These are phyloP conservation scores for Phenacoccus solenopsis DNA, from an alignment of 1,140 invertebrate genomes.

Conservation along the genomic window DNA sequence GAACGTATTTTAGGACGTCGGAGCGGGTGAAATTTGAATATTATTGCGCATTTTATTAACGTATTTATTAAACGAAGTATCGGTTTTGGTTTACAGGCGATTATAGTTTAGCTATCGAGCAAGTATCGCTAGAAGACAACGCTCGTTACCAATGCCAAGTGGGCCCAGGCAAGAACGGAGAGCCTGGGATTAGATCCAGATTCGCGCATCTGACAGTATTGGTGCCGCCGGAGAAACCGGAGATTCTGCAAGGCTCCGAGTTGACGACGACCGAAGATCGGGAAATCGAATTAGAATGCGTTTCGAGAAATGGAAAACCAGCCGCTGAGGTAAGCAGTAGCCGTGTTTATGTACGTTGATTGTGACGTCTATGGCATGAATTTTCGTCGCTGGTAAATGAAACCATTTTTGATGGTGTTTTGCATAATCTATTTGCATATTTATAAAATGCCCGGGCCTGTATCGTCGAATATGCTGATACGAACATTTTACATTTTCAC, in stretches of 20 bases:
- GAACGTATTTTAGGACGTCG: not conserved
- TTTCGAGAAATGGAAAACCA: constrained; percentile 79
- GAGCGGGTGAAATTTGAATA: too few species aligned
- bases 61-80: not conserved
- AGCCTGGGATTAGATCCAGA: constrained; percentile 64
- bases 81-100: constrained; percentile 47
- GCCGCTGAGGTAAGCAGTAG: constrained; percentile 75
- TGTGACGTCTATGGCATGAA: too few species aligned
- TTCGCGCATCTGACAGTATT: constrained; percentile 73
- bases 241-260: constrained; percentile 67
- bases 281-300: constrained; percentile 77
- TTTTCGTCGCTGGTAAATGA: too few species aligned
- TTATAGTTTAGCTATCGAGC: constrained; percentile 72
- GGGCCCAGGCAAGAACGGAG: constrained; percentile 49
- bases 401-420: too few species aligned
- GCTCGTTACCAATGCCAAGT: constrained; percentile 85
- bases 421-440: too few species aligned
- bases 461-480: too few species aligned
- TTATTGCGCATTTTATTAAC: too few species aligned
- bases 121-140: constrained; percentile 79
- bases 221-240: constrained; percentile 76
- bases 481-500: too few species aligned
- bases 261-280: constrained; percentile 75
- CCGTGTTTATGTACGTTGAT: too few species aligned
- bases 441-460: too few species aligned